phyloP scores from a whole-genome alignment of 1,140 invertebrate species.

The Dendrolimus punctatus region DNA sequence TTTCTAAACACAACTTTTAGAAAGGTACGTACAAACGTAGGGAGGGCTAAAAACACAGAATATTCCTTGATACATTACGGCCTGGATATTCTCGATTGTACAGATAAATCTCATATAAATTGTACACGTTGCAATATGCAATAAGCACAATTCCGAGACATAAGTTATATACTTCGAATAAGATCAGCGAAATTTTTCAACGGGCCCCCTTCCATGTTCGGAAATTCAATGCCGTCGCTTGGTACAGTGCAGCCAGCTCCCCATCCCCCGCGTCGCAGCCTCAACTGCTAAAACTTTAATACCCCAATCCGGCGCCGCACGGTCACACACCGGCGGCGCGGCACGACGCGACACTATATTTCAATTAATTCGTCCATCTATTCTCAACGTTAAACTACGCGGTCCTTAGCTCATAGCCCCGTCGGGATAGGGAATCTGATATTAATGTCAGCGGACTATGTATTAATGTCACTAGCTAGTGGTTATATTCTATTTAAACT shows the following conservation, averaged over 20 bases:
- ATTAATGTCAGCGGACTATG: too few relatives aligned
- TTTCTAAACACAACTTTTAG: too few relatives aligned
- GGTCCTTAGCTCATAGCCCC: slow-evolving; percentile 40
- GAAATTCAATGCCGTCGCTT: slow-evolving; percentile 38
- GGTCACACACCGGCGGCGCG: slow-evolving; percentile 35
- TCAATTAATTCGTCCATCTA: slow-evolving; percentile 64
- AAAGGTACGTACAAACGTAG: too few relatives aligned
- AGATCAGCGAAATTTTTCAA: slow-evolving; percentile 65
- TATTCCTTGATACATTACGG: too few relatives aligned
- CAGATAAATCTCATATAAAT: too few relatives aligned
- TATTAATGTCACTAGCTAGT: too few relatives aligned
- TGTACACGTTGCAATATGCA: too few relatives aligned
- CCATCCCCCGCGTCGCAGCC: slow-evolving; percentile 15
- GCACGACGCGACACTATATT: slow-evolving; percentile 48
- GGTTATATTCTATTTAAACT: too few relatives aligned
- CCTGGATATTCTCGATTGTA: too few relatives aligned
- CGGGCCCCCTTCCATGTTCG: slow-evolving; percentile 54
- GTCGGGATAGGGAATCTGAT: slow-evolving; percentile 7
- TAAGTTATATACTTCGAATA: slow-evolving; percentile 19
- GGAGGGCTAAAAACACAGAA: too few relatives aligned
- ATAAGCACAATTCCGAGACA: too few relatives aligned
- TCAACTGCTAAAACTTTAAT: slow-evolving; percentile 57
- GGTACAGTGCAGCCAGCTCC: slow-evolving; percentile 25
- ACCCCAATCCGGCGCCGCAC: slow-evolving; percentile 49
- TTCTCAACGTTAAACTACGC: slow-evolving; percentile 42